Base-by-base conservation (phyloP, 2,888 invertebrate species). In the Nebria brevicollis region DNA sequence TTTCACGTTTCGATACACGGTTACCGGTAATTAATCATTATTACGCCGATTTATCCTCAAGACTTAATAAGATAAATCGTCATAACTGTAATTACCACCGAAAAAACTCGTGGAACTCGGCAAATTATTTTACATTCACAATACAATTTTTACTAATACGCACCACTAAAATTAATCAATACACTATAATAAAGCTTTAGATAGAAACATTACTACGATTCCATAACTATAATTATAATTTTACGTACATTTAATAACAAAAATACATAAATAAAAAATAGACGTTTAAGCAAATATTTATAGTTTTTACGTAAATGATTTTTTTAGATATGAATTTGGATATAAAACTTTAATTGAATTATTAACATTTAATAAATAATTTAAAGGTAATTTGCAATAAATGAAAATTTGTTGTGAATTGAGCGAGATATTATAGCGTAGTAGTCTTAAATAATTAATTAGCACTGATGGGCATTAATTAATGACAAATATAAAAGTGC, bases 41-140 rank as follows among this genome's bases (percentile, higher is more conserved):
- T 80, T 80, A 75, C 65, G 70, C 42, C 65, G 75, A 80, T 70
- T 80, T 66, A 75, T 75, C 80, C 64, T 80, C 70, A 65, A 75
- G 75, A 80, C 75, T 80, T 80, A 80, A 80, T 80, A 80, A 80
- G 80, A 80, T 80, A 80, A 80, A 80, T 80, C 70, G 80, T 80
- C 74, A 79, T 79, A 66, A 66, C 26, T 25, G 68, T 66, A 79
- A 79, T 79, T 79, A 20, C 20, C 20, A 20, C 1, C 20, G 20
- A 20, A 20, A 20, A 20, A 20, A 20, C 20, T 20, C 20, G 20
- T 20, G 20, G 20, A 20, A 20, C 20, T 20, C 20, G 20, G 20
- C 20, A 20, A 20, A 20, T 20, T 20, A 20, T 20, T 20, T 20
- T 20, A 20, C 20, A 20, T 20, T 20, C 20, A 20, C 20, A 73